Conservation (phyloP, 2,888 invertebrate species). For the Dynastes hyllus region DNA sequence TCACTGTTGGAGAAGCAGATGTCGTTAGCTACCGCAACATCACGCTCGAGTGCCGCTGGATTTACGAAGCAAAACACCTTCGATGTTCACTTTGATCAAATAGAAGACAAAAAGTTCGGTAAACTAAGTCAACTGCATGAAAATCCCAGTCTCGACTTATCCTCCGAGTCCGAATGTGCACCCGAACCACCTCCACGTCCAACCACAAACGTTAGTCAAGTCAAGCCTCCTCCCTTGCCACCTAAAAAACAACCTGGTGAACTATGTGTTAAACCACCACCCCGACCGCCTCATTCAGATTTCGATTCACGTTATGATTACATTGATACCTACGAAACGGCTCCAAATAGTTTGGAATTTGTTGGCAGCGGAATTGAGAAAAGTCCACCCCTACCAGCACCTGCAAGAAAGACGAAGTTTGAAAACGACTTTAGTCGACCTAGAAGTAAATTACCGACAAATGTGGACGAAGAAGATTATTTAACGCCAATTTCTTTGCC, state of each 20-base stretch:
- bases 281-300: conserved; percentile 76
- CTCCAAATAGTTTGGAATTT: conserved; percentile 61
- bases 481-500: conserved; percentile 78
- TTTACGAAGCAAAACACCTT: conserved; percentile 69
- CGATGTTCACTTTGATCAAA: conserved; percentile 63
- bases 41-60: conserved; percentile 54
- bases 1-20: conserved; percentile 61
- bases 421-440: conserved; percentile 70
- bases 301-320: conserved; percentile 74
- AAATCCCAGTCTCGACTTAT: conserved; percentile 67
- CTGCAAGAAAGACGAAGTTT: conserved; percentile 73
- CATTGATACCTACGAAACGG: conserved; percentile 71
- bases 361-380: conserved; percentile 61
- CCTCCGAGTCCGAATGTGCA: conserved; percentile 70
- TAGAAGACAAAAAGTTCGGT: conserved; percentile 47
- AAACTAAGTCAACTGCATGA: conserved; percentile 63
- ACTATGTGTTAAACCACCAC: conserved; percentile 77
- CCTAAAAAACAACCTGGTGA: conserved; percentile 80
- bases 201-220: conserved; percentile 75
- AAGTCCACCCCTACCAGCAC: conserved; percentile 78
- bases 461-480: conserved; percentile 76
- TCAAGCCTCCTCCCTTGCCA: conserved; percentile 83
- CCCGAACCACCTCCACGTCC: conserved; percentile 83
- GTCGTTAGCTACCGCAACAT: conserved; percentile 56
- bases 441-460: conserved; percentile 63